phyloP scores from a whole-genome alignment of 2,888 invertebrate species.

The Keiferia lycopersicella region DNA sequence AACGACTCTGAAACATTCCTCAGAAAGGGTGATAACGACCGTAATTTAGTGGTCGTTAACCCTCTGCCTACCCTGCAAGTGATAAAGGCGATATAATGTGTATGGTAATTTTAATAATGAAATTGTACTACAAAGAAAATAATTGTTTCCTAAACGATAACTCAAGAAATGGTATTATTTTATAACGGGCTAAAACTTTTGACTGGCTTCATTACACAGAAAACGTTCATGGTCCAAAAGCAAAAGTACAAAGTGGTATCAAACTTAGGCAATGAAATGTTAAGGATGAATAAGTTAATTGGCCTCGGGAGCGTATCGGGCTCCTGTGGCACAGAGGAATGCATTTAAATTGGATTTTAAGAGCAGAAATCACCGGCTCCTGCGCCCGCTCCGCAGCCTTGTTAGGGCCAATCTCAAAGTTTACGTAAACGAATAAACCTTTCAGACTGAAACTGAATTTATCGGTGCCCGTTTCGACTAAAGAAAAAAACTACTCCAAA shows the following conservation, averaged over 20 bases:
- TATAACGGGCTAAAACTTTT: not conserved
- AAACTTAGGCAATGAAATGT: conserved; percentile 79
- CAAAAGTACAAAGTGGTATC: conserved; percentile 56
- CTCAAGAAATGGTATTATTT: not conserved
- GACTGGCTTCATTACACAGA: conserved; percentile 33
- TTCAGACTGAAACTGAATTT: conserved; percentile 65
- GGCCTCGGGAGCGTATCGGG: conserved; percentile 77
- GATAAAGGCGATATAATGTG: too few relatives aligned
- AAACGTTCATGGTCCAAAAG: conserved; percentile 49
- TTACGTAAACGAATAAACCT: conserved; percentile 80
- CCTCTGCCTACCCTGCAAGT: too few relatives aligned
- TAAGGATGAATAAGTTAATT: conserved; percentile 82
- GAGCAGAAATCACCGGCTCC: conserved; percentile 78
- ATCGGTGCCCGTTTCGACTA: conserved; percentile 67
- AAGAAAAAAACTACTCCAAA: conserved; percentile 20
- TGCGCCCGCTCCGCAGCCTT: conserved; percentile 72
- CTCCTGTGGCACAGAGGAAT: conserved; percentile 80
- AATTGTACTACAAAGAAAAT: not conserved
- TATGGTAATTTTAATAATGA: not conserved
- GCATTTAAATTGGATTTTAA: conserved; percentile 82
- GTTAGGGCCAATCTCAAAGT: conserved; percentile 80
- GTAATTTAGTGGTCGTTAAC: too few relatives aligned
- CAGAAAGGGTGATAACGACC: too few relatives aligned
- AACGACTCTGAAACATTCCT: too few relatives aligned
- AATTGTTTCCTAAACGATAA: not conserved